Base-by-base conservation (phyloP, 2,888 invertebrate species). In the Embidobia sp. region DNA sequence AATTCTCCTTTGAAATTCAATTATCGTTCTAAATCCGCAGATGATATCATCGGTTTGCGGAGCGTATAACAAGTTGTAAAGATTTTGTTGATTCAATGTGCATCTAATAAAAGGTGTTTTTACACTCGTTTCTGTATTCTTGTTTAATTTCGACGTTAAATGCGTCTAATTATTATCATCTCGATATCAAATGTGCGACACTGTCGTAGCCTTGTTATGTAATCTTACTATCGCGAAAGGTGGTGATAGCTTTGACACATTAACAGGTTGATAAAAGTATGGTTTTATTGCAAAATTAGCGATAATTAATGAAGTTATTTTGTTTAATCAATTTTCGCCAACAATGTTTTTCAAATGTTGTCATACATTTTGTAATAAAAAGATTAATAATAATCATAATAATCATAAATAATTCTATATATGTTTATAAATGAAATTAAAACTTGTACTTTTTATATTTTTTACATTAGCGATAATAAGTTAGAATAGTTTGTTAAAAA, bases 1-100 rank as follows among this genome's bases (percentile, higher is more conserved):
- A 64, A 33, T 64, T 64, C 64, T 64, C 8, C 26, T 64, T 51
- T 44, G 42, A 61, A 70, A 61, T 70, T 70, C 59, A 70, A 59
- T 59, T 61, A 63, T 72, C 63, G 53, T 55, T 61, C 61, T 63
- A 63, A 53, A 63, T 44, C 49, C 35, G 29, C 35, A 51, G 61
- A 61, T 70, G 70, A 70, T 46, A 61, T 70, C 59, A 70, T 35
- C 18, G 1, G 42, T 37, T 51, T 63, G 46, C 37, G 26, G 37
- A 70, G 44, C 31, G 26, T 51, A 22, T 22, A 48, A 55, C 57
- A 11, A 67, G 67, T 48, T 57, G 48, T 46, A 57, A 59, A 53
- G 51, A 51, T 61, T 61, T 44, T 35, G 44, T 53, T 46, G 64
- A 63, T 31, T 46, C 19, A 35, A 42, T 29, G 44, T 7, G 7